phyloP scores from a whole-genome alignment of 92 coral and sea anemone genomes.

The Chrysogorgia sp. region DNA sequence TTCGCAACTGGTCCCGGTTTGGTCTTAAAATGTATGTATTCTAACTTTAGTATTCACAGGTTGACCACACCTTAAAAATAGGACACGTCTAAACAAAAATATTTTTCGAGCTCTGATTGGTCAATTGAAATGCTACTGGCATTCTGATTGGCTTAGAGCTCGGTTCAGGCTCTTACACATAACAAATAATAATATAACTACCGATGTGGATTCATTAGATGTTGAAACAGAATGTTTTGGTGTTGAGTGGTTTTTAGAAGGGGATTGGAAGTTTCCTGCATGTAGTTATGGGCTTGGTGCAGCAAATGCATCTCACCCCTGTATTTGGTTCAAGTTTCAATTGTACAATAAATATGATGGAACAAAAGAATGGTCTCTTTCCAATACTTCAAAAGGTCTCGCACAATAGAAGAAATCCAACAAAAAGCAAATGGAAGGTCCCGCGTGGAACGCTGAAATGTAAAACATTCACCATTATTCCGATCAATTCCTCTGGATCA shows the following conservation, averaged over 20 bases:
- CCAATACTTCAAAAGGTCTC: conserved; percentile 38
- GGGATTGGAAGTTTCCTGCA: conserved; percentile 43
- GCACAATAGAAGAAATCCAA: conserved; percentile 31
- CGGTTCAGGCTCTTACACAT: no score
- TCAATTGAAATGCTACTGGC: no score
- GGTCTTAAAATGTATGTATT: no score
- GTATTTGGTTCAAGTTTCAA: no score
- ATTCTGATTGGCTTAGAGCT: no score
- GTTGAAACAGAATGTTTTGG: not conserved
- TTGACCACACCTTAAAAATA: no score
- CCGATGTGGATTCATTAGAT: conserved; percentile 6
- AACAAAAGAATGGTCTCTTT: conserved; percentile 49
- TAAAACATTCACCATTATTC: conserved; percentile 38
- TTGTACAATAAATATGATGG: conserved; percentile 20
- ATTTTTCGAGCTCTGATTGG: no score
- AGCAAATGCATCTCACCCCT: no score
- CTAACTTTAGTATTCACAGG: no score
- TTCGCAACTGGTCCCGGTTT: no score
- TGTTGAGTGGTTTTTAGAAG: conserved; percentile 11
- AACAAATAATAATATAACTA: no score
- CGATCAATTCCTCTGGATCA: conserved; percentile 43
- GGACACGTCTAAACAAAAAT: no score
- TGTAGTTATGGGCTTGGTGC: conserved; percentile 40
- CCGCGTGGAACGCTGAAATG: conserved; percentile 33
- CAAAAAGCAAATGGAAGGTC: conserved; percentile 15